Evolutionary conservation across 2,888 invertebrate species (phyloP).

Genomic region (Trypoxylon attenuatum): DNA sequence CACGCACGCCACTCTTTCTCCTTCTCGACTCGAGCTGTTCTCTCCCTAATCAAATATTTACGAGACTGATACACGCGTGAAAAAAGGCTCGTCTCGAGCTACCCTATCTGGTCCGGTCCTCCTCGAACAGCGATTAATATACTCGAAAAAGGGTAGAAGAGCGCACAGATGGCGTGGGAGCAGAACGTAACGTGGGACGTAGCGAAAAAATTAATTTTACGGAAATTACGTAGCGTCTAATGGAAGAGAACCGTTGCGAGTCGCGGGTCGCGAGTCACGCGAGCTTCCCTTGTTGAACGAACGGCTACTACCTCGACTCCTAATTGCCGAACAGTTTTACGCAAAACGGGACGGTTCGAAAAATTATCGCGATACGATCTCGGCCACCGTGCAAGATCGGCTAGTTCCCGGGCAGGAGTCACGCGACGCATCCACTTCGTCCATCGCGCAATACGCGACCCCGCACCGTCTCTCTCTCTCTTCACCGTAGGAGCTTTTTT

Average conservation of each 20-base stretch:
- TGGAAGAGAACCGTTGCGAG: conserved; percentile 3
- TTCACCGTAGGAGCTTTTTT: conserved; percentile 16
- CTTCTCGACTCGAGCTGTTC: conserved; percentile 1
- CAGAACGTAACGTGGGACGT: neutral
- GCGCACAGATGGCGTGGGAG: conserved; percentile 1
- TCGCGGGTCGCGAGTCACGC: conserved; percentile 16
- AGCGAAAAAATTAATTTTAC: conserved; percentile 12
- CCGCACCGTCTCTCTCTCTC: neutral
- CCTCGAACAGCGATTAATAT: neutral
- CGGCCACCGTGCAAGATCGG: too few species aligned
- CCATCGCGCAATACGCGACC: neutral
- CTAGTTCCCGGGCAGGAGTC: too few species aligned
- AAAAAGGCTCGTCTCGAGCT: conserved; percentile 2
- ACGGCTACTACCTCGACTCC: neutral
- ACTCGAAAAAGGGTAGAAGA: neutral
- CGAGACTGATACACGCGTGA: conserved; percentile 19
- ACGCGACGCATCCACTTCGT: neutral
- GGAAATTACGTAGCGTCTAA: conserved; percentile 14
- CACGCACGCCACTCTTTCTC: conserved; percentile 44
- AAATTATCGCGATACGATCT: too few species aligned
- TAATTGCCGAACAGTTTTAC: neutral
- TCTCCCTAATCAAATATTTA: conserved; percentile 44
- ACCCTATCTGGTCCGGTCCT: neutral
- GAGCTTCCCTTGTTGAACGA: conserved; percentile 6
- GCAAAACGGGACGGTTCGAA: too few species aligned